Percentiles rank a stretch among this genome's conserved stretches.
These are phyloP conservation scores for Formica exsecta DNA, from an alignment of 1,140 invertebrate species.

Conservation along the genomic window DNA sequence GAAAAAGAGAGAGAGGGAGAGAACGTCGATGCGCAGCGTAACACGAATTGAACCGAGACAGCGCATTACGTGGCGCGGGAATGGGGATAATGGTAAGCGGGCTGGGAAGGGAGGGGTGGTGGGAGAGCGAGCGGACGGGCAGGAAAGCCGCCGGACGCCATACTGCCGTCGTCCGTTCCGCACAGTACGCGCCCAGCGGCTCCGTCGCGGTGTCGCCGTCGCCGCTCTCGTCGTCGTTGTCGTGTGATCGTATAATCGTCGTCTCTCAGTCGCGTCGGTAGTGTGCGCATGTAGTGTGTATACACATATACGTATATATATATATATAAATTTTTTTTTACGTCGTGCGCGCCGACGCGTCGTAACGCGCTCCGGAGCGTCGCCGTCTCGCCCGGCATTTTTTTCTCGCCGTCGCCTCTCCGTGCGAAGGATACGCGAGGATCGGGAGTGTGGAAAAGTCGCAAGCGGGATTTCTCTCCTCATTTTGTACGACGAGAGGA, in stretches of 20 bases:
- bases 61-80: background rate
- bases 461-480: background rate
- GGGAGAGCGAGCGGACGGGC: slow-evolving; percentile 63
- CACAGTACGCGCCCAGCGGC: slow-evolving; percentile 79
- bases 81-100: background rate
- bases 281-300: slow-evolving; percentile 35
- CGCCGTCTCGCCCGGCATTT: slow-evolving; percentile 30
- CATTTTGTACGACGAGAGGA: background rate
- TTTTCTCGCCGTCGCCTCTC: background rate
- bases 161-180: slow-evolving; percentile 77
- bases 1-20: background rate
- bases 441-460: background rate
- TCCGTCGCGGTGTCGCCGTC: slow-evolving; percentile 62
- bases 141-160: slow-evolving; percentile 78
- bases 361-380: slow-evolving; percentile 14
- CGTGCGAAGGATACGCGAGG: slow-evolving; percentile 22
- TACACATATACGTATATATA: background rate
- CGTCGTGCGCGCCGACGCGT: slow-evolving; percentile 44
- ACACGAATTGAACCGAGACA: slow-evolving; percentile 21
- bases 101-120: slow-evolving; percentile 4
- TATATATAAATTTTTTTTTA: background rate
- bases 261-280: slow-evolving; percentile 12
- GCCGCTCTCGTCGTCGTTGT: slow-evolving; percentile 9
- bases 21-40: background rate
- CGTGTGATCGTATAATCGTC: background rate